Conservation (phyloP, 2,113 vertebrate genomes). For the Accipiter virgatus region DNA sequence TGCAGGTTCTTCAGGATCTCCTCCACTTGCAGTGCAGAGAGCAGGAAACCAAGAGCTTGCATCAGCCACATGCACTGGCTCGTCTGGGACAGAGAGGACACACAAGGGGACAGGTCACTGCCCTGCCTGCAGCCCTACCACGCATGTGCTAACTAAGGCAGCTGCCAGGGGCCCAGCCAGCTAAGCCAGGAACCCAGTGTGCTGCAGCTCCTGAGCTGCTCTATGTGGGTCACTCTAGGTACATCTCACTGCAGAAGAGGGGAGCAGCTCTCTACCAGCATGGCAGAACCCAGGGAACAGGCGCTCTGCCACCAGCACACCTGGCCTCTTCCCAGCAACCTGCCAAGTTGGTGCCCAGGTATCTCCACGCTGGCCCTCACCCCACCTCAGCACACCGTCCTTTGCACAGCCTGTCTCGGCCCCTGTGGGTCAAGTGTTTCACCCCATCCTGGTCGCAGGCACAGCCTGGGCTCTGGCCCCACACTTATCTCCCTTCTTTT, state of each 20-base stretch:
- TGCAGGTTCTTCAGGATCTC: conserved; percentile 97
- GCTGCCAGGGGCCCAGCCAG: not conserved
- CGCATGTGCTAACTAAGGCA: not conserved
- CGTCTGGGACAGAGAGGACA: conserved; percentile 77
- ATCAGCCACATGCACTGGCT: conserved; percentile 99
- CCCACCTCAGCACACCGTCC: not conserved
- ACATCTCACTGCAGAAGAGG: not conserved
- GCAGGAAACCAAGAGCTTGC: conserved; percentile 97
- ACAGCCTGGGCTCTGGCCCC: not conserved
- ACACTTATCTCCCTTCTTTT: not conserved
- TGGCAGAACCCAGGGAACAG: not conserved
- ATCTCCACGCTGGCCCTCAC: not conserved
- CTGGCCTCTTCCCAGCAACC: not conserved
- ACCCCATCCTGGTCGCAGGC: accelerated
- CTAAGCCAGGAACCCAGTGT: not conserved
- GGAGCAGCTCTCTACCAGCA: not conserved
- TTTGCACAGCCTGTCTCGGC: not conserved
- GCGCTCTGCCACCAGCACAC: not conserved
- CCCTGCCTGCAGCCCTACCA: not conserved
- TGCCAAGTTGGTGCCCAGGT: not conserved
- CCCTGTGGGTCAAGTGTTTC: not conserved
- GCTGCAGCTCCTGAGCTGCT: not conserved
- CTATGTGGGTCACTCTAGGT: not conserved
- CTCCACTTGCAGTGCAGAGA: conserved; percentile 94
- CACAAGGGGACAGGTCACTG: not conserved